Base-by-base conservation (phyloP, 2,888 invertebrate species). In the Heliconius erato region DNA sequence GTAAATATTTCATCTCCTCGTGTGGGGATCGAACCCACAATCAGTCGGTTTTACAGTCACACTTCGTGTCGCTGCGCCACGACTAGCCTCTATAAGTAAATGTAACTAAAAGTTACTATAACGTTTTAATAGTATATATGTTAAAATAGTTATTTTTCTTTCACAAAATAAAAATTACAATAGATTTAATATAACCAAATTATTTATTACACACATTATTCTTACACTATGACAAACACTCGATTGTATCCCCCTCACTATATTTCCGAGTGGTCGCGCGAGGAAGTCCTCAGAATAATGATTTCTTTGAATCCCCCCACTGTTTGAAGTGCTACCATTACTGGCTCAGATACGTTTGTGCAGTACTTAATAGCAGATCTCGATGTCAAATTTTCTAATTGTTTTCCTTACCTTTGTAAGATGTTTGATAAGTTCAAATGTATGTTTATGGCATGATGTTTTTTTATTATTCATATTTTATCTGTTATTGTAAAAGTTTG, bases 241-340 rank as follows among this genome's bases (percentile, higher is more conserved):
- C 77, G 77, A 78, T 78, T 23, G 26, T 3, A 28, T 1, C 19
- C 40, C 83, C 93, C 86, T 84, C 91, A 80, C 91, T 92, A 90
- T 28, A 82, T 93, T 94, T 93, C 93, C 94, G 93, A 95, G 95
- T 95, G 95, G 94, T 95, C 94, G 95, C 94, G 92, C 92, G 91
- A 92, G 92, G 94, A 93, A 94, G 91, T 94, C 93, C 92, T 93
- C 92, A 93, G 94, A 95, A 95, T 95, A 95, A 95, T 95, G 95
- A 95, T 95, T 95, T 95, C 95, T 95, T 95, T 95, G 95, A 95
- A 92, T 91, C 91, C 90, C 54, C 89, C 89, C 90, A 90, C 92
- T 93, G 94, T 95, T 94, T 95, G 94, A 94, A 94, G 95, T 91
- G 92, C 90, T 90, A 88, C 94, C 93, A 95, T 95, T 95, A 95